Evolutionary conservation across 2,888 invertebrate species (phyloP).

Genomic region (Blastobasis adustella): DNA sequence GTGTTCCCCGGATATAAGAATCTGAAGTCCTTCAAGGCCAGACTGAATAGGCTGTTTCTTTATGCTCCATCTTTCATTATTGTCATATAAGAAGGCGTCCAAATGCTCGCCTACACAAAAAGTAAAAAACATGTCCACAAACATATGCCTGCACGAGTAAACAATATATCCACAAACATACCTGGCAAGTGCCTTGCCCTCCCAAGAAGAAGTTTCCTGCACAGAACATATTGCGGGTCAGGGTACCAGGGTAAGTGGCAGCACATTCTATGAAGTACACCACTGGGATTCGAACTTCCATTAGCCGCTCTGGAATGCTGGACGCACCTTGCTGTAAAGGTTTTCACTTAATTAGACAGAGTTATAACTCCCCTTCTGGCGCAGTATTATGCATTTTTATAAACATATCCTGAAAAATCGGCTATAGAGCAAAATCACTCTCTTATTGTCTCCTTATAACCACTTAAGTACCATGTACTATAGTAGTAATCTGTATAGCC

Average conservation of each 20-base stretch:
- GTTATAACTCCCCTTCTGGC: too few species aligned
- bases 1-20: too few species aligned
- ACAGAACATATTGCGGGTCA: conserved; percentile 55
- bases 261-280: conserved; percentile 36
- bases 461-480: not conserved
- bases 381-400: too few species aligned
- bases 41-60: too few species aligned
- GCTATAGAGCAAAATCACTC: too few species aligned
- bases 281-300: conserved; percentile 51
- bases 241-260: conserved; percentile 30
- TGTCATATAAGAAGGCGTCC: not conserved
- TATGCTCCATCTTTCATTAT: too few species aligned
- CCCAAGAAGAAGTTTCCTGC: conserved; percentile 56
- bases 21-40: too few species aligned
- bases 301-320: conserved; percentile 49
- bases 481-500: not conserved
- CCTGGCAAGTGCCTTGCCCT: conserved; percentile 60
- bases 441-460: not conserved
- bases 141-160: conserved; percentile 16
- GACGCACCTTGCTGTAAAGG: conserved; percentile 47
- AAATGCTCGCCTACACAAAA: too few species aligned
- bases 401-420: too few species aligned
- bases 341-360: too few species aligned
- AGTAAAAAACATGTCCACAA: not conserved
- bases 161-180: conserved; percentile 13